Evolutionary conservation across 1,140 invertebrate species (phyloP), one percentile per base, ranked within the genome.

Genomic region (Stegodyphus dumicola): DNA sequence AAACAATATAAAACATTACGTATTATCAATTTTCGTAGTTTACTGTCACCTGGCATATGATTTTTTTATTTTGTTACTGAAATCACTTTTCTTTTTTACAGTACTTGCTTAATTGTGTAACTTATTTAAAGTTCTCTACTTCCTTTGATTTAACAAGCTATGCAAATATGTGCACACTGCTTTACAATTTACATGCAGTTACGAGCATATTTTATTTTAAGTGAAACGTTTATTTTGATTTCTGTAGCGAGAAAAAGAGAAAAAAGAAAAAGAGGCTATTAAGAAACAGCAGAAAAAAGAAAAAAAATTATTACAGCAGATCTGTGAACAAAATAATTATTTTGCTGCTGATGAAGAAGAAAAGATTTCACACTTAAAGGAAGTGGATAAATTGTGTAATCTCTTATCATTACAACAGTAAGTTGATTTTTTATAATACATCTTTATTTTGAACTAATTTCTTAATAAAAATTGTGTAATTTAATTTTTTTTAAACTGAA

Each of bases 321-420:
- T 95, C 48, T 95, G 95, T 88, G 80, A 92, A 92, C 92, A 94
- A n/a, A 94, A 95, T 87, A 95, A 97, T 90, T 98, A 97, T 90
- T 99, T 95, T 91, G 93, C 94, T 49, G 90, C 91, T 64, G 93
- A 93, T 89, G 93, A 95, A 49, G 92, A 93, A 52, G 95, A 97
- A 90, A 93, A 92, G 87, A 93, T 98, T 0, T 91, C 93, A 70
- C 93, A 98, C 89, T 96, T 99, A 94, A 94, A 96, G 71, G 95
- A 95, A 74, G 92, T 98, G 5, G 97, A 99, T 90, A 95, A 95
- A 91, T 93, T 99, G 52, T 97, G 96, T 90, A 96, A 98, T 90
- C 91, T 94, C 66, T 88, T 65, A 75, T 87, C 75, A 74, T 88
- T 60, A 90, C 90, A 6, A 93, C 77, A 69, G 78, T 86, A 60